A percentile compares a stretch with the other conserved stretches of the same genome.
Conservation (phyloP, 2,797 vertebrate species). For the Thaleichthys pacificus region DNA sequence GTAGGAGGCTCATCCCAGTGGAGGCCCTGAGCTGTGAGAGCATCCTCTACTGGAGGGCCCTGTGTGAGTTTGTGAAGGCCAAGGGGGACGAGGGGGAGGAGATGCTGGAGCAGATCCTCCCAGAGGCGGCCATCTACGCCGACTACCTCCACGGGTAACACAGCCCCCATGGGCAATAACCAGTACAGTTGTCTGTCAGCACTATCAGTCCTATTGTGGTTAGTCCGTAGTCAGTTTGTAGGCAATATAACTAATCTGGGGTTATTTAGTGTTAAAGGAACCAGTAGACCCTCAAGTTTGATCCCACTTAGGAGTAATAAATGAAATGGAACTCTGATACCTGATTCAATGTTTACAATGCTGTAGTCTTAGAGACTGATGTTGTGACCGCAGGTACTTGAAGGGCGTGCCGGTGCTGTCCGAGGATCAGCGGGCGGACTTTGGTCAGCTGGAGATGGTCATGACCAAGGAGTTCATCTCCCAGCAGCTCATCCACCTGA, state of each 20-base stretch:
- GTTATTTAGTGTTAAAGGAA: neutral
- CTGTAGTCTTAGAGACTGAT: too few species aligned
- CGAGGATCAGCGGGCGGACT: conserved; percentile 85
- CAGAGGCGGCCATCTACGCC: conserved; percentile 86
- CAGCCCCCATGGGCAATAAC: neutral
- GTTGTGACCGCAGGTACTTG: conserved; percentile 48
- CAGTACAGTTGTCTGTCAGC: neutral
- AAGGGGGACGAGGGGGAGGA: conserved; percentile 89
- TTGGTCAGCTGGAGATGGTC: conserved; percentile 84
- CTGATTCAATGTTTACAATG: too few species aligned
- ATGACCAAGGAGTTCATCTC: conserved; percentile 96
- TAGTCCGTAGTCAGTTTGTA: neutral
- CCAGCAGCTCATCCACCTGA: conserved; percentile 88
- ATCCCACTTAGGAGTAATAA: neutral
- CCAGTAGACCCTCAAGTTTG: neutral
- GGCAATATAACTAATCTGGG: too few species aligned
- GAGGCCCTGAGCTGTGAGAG: conserved; percentile 87
- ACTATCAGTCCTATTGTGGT: too few species aligned
- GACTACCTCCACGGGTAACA: conserved; percentile 87
- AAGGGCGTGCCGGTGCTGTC: conserved; percentile 80
- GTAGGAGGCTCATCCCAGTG: conserved; percentile 83
- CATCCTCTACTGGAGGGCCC: conserved; percentile 87
- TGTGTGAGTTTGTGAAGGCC: conserved; percentile 88
- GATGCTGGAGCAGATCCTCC: conserved; percentile 85
- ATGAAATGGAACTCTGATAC: neutral